phyloP scores from a whole-genome alignment of 2,888 invertebrate species.

The Euphydryas editha region DNA sequence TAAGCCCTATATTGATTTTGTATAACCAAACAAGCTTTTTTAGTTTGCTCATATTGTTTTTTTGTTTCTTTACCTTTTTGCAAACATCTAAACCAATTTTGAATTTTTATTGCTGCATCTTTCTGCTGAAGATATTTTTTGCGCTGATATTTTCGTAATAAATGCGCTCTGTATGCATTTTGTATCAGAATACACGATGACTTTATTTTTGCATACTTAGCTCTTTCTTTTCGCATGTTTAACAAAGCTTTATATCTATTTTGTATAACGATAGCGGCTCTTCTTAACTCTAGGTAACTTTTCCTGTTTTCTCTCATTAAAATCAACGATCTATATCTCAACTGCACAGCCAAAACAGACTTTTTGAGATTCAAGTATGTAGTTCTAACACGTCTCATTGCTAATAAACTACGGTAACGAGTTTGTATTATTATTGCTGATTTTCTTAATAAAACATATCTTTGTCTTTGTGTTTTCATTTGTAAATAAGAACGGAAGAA shows the following conservation, averaged over 20 bases:
- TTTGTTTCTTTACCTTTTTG: slow-evolving; percentile 53
- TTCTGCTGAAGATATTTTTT: slow-evolving; percentile 58
- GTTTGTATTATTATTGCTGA: slow-evolving; percentile 61
- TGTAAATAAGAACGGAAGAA: slow-evolving; percentile 53
- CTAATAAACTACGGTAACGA: slow-evolving; percentile 65
- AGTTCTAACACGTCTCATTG: slow-evolving; percentile 61
- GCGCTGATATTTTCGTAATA: slow-evolving; percentile 55
- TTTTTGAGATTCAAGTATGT: slow-evolving; percentile 50
- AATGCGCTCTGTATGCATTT: slow-evolving; percentile 63
- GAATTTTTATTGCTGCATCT: slow-evolving; percentile 49
- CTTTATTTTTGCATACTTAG: slow-evolving; percentile 55
- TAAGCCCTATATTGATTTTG: slow-evolving; percentile 72
- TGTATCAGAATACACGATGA: slow-evolving; percentile 65
- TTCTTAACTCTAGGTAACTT: slow-evolving; percentile 45
- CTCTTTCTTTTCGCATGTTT: slow-evolving; percentile 59
- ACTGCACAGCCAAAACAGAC: slow-evolving; percentile 61
- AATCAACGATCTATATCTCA: slow-evolving; percentile 52
- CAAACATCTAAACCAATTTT: slow-evolving; percentile 65
- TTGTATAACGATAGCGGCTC: slow-evolving; percentile 61
- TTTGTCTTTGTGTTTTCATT: slow-evolving; percentile 45
- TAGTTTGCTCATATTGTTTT: slow-evolving; percentile 54
- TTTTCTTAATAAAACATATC: slow-evolving; percentile 47
- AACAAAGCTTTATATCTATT: slow-evolving; percentile 64
- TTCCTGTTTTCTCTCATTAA: slow-evolving; percentile 49
- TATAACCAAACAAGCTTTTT: slow-evolving; percentile 66